Percentiles rank a stretch among this genome's conserved stretches.
phyloP scores from a whole-genome alignment of 2,113 vertebrate genomes.

The Numida meleagris region DNA sequence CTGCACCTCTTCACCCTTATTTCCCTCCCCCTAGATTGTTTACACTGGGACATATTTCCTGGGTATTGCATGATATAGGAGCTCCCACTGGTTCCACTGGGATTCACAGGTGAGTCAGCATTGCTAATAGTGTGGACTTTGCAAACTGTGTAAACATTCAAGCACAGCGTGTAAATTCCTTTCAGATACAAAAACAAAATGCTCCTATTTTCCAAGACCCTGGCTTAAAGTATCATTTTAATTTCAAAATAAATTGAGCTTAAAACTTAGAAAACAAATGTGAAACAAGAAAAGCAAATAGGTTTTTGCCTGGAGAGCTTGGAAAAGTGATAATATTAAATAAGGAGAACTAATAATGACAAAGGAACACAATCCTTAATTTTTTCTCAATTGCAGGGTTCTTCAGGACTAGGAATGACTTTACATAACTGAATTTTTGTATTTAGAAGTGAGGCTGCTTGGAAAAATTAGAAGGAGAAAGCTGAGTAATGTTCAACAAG shows the following conservation, averaged over 20 bases:
- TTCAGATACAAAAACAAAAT: neutral
- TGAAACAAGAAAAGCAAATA: neutral
- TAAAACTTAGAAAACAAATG: neutral
- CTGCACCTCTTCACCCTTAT: rapidly evolving
- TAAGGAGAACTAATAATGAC: neutral
- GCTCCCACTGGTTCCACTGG: neutral
- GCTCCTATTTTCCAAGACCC: neutral
- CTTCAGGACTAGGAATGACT: neutral
- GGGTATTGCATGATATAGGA: neutral
- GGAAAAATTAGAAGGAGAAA: neutral
- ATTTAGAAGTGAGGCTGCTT: neutral
- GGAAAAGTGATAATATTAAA: neutral
- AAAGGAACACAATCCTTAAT: neutral
- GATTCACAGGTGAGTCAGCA: neutral
- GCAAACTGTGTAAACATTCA: neutral
- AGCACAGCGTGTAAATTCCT: neutral
- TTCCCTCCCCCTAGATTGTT: neutral
- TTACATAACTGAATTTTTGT: neutral
- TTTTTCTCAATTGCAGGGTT: neutral
- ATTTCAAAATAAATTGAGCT: neutral
- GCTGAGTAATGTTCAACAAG: neutral
- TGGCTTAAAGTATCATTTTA: neutral
- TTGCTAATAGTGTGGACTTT: neutral
- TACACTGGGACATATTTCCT: neutral
- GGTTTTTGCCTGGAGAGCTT: neutral